A percentile compares a stretch with the other conserved stretches of the same genome.
phyloP scores from a whole-genome alignment of 2,888 invertebrate species.

The Hipparchia sbordonii region DNA sequence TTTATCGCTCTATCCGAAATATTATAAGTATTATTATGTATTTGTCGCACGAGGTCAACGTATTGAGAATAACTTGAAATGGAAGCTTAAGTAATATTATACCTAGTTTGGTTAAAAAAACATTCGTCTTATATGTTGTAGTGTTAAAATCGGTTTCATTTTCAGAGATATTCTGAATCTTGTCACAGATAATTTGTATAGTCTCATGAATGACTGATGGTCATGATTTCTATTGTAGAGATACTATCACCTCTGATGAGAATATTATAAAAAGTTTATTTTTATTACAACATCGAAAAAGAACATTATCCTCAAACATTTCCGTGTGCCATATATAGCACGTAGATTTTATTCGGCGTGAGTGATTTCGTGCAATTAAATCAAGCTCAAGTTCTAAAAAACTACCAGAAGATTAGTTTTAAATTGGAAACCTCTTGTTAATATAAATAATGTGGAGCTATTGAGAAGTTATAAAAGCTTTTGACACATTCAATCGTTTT shows the following conservation, averaged over 20 bases:
- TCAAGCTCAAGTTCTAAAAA: constrained; percentile 6
- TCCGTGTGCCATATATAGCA: background rate
- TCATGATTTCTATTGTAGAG: no score
- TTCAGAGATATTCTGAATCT: no score
- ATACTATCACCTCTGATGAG: background rate
- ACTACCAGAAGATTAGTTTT: constrained; percentile 9
- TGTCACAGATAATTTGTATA: no score
- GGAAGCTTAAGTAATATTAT: background rate
- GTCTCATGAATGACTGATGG: no score
- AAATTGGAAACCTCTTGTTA: constrained; percentile 17
- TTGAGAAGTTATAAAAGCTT: constrained; percentile 25
- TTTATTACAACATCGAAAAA: background rate
- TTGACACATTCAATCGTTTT: constrained; percentile 22
- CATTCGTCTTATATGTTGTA: no score
- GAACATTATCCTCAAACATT: background rate
- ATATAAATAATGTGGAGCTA: constrained; percentile 15
- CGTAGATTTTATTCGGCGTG: background rate
- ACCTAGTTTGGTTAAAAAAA: no score
- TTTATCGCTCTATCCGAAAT: constrained; percentile 21
- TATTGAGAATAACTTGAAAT: constrained; percentile 2
- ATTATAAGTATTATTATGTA: background rate
- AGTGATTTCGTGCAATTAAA: constrained; percentile 5
- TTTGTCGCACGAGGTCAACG: constrained; percentile 20
- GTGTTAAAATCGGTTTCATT: background rate
- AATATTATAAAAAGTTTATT: background rate